A percentile compares a stretch with the other conserved stretches of the same genome.
Conservation (phyloP, 1,140 invertebrate species). For the Bactericera cockerelli region DNA sequence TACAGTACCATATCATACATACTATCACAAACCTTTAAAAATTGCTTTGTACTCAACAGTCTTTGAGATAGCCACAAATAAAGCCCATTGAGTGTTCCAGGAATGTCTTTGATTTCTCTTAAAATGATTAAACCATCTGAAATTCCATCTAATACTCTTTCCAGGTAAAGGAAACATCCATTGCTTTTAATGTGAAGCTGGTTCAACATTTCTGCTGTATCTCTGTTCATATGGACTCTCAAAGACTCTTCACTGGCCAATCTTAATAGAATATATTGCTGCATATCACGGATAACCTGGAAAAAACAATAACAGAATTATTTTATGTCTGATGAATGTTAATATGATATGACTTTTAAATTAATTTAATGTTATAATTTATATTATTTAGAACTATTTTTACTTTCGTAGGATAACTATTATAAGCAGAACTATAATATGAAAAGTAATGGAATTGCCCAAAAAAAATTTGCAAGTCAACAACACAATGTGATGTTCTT, state of each 20-base stretch:
- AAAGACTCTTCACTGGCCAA: conserved; percentile 69
- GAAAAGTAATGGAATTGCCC: no score
- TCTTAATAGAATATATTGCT: conserved; percentile 83
- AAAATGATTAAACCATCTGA: conserved; percentile 83
- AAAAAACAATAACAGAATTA: conserved; percentile 11
- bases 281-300: conserved; percentile 69
- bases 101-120: conserved; percentile 72
- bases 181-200: conserved; percentile 93
- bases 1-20: no score
- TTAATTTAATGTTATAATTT: no score
- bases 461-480: no score
- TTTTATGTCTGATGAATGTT: no score
- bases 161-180: conserved; percentile 85
- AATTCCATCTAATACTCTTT: conserved; percentile 83
- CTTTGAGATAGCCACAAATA: conserved; percentile 91
- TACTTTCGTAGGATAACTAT: background rate
- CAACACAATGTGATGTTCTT: no score
- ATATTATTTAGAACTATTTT: background rate
- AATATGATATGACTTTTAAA: no score
- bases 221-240: conserved; percentile 58
- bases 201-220: conserved; percentile 87
- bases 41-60: conserved; percentile 75
- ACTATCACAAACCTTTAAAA: conserved; percentile 43
- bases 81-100: conserved; percentile 84
- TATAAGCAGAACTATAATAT: no score